These are phyloP conservation scores for Cremastinae sp. DNA, from an alignment of 2,888 invertebrate species.

Conservation along the genomic window DNA sequence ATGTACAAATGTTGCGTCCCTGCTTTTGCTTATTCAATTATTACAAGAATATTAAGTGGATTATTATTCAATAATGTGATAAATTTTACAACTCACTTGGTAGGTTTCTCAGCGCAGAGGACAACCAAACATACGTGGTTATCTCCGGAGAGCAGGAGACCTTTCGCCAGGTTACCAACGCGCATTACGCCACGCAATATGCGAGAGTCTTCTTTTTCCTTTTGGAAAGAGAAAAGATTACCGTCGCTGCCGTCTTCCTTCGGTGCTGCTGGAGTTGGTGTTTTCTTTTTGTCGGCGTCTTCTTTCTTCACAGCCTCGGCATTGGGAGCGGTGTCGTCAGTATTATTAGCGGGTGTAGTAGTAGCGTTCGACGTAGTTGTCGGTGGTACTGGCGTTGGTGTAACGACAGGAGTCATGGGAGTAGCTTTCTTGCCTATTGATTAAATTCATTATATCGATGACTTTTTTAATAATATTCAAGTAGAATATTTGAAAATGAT, in stretches of 20 bases:
- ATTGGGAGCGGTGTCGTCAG: conserved; percentile 59
- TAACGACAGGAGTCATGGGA: conserved; percentile 5
- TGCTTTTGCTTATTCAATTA: too few species aligned
- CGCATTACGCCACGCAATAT: conserved; percentile 98
- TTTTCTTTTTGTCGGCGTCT: conserved; percentile 82
- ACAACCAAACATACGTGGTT: conserved; percentile 95
- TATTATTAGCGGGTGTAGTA: conserved; percentile 57
- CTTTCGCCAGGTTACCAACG: conserved; percentile 94
- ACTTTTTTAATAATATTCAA: conserved; percentile 9
- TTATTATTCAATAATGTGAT: too few species aligned
- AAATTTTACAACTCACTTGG: conserved; percentile 83
- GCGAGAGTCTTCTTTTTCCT: conserved; percentile 85
- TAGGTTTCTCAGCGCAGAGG: conserved; percentile 96
- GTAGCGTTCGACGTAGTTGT: conserved; percentile 45
- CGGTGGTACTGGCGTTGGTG: conserved; percentile 29
- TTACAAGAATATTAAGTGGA: too few species aligned
- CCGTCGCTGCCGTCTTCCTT: conserved; percentile 89
- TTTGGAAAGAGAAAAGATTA: conserved; percentile 85
- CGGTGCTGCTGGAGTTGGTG: conserved; percentile 71
- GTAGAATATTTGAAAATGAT: neutral
- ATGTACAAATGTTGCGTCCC: too few species aligned
- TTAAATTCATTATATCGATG: neutral
- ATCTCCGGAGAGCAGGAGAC: conserved; percentile 94
- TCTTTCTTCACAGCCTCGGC: conserved; percentile 78
- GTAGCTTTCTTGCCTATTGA: conserved; percentile 68